These are phyloP conservation scores for Drosophila chauvacae DNA, from an alignment of 1,140 invertebrate genomes.

Conservation along the genomic window DNA sequence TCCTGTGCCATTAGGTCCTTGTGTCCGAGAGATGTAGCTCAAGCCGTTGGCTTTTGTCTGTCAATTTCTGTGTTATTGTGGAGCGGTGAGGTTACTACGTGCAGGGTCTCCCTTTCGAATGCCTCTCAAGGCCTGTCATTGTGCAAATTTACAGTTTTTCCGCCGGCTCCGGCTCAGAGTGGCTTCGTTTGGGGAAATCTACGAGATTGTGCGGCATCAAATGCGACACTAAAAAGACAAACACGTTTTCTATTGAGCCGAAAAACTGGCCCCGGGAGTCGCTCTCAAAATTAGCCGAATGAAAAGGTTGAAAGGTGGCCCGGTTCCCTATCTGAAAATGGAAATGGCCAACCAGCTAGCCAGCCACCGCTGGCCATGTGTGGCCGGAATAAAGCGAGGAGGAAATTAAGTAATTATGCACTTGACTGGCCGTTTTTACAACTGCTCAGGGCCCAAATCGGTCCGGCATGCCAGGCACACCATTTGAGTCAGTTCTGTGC, in stretches of 20 bases:
- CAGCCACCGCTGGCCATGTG: conserved; percentile 39
- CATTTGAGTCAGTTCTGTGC: conserved; percentile 56
- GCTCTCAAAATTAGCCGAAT: conserved; percentile 60
- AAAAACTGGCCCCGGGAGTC: conserved; percentile 34
- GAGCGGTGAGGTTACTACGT: conserved; percentile 61
- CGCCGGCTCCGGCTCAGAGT: conserved; percentile 30
- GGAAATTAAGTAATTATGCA: conserved; percentile 82
- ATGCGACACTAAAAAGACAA: conserved; percentile 74
- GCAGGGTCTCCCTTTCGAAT: conserved; percentile 57
- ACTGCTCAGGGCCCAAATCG: conserved; percentile 26
- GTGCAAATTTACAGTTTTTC: conserved; percentile 75
- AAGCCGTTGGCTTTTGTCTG: conserved; percentile 63
- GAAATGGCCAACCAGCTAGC: conserved; percentile 10
- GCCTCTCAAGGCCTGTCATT: conserved; percentile 66
- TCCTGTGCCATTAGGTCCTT: conserved; percentile 16
- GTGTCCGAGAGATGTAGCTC: conserved; percentile 51
- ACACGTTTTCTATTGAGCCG: conserved; percentile 62
- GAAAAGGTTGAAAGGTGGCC: conserved; percentile 45
- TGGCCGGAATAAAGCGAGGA: conserved; percentile 33
- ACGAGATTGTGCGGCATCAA: conserved; percentile 69
- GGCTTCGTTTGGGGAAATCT: conserved; percentile 72
- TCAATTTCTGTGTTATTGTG: conserved; percentile 69
- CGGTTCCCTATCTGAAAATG: conserved; percentile 26
- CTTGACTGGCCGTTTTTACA: conserved; percentile 74
- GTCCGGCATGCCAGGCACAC: conserved; percentile 35